Base-by-base conservation (phyloP, 2,113 vertebrate species). In the Pachyramphus minor region DNA sequence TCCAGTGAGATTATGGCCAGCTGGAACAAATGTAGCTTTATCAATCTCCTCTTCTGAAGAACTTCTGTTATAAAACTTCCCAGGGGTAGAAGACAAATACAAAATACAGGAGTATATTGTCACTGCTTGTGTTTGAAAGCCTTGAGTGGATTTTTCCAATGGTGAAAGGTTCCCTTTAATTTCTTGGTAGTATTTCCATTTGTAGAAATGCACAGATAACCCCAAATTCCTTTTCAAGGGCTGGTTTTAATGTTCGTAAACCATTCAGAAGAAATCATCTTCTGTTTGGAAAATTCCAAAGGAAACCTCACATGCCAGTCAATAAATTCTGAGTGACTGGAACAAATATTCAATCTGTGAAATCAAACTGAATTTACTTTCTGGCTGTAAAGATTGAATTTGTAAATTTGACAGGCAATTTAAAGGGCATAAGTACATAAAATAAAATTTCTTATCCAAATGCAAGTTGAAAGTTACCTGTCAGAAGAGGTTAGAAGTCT, bases 401-500 rank as follows among this genome's bases (percentile, higher is more conserved):
- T 97, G 94, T 96, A 92, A 97, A 97, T 97, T 96, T 97, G 97
- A 97, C 96, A 97, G 96, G 84, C 93, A 96, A 87, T 97, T 97
- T 96, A 96, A 97, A 97, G 93, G 96, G 84, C 97, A 98, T 82
- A 97, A 96, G 96, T 96, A 95, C 95, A 93, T 78, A 97, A 97
- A 97, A 95, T 95, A 96, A 89, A 95, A 96, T 96, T 89, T 95
- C 63, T 95, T 97, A 88, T 44, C 96, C 97, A 97, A 98, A 98
- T 96, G 92, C 93, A 98, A 95, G 84, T 97, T 97, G 77, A 98
- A 98, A 98, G 97, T 98, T 98, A 98, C 97, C 98, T 99, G 98
- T 99, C 98, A 99, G 92, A 98, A 98, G 97, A 97, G 95, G 98
- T 99, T 99, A 99, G 97, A 98, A 97, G 97, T 95, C 89, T 97